Evolutionary conservation across 2,113 vertebrate genomes (phyloP).

Genomic region (Rynchops niger): DNA sequence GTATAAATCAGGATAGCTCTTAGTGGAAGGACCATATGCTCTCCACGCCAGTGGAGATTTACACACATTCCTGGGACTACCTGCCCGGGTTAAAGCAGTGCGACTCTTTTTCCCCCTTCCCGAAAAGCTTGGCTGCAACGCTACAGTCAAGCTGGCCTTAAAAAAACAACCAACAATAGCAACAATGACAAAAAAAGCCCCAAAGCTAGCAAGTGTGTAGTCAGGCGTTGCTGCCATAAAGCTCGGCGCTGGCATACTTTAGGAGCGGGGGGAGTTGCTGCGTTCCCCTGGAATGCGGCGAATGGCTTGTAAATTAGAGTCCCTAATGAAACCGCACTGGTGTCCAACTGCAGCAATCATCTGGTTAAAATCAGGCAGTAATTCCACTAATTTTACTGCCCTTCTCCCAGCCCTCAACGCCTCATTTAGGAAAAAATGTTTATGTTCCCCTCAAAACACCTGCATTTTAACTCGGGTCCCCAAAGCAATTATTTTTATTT

Average conservation of each 20-base stretch:
- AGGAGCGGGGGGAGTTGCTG: conserved; percentile 83
- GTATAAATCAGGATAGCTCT: conserved; percentile 9
- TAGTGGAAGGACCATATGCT: neutral
- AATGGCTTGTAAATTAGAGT: conserved; percentile 96
- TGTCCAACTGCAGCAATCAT: conserved; percentile 97
- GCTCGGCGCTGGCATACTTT: conserved; percentile 78
- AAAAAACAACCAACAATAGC: conserved; percentile 4
- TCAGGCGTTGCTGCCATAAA: conserved; percentile 69
- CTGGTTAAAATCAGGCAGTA: conserved; percentile 99
- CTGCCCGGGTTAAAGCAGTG: neutral
- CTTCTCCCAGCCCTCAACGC: conserved; percentile 89
- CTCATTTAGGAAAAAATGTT: conserved; percentile 96
- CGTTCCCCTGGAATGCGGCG: conserved; percentile 87
- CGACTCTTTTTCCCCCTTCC: neutral
- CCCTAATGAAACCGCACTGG: conserved; percentile 94
- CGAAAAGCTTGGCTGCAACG: neutral
- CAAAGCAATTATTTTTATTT: conserved; percentile 79
- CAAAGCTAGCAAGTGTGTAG: neutral
- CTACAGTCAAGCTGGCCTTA: neutral
- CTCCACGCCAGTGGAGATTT: neutral
- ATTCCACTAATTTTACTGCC: conserved; percentile 96
- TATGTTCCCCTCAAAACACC: conserved; percentile 92
- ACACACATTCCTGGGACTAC: neutral
- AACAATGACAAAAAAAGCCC: neutral
- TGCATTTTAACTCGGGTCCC: conserved; percentile 84